A percentile compares a stretch with the other conserved stretches of the same genome.
These are phyloP conservation scores for Epizoanthus rinbou DNA, from an alignment of 92 coral and sea anemone genomes.

Conservation along the genomic window DNA sequence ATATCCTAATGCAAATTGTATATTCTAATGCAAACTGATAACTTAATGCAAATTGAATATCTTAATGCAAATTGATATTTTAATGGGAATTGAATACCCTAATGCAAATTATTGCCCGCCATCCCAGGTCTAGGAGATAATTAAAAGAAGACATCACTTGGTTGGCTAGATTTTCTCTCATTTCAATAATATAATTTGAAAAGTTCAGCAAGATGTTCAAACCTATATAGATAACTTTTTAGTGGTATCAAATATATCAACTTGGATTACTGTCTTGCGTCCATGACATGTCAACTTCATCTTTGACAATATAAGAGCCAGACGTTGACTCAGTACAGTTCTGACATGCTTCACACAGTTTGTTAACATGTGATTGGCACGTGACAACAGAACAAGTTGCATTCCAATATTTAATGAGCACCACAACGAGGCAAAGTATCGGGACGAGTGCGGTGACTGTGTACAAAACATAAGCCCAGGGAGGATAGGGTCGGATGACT, in stretches of 20 bases:
- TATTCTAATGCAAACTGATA: no score
- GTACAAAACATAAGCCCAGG: constrained; percentile 75
- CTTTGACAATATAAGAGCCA: constrained; percentile 13
- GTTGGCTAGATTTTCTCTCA: no score
- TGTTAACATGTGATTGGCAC: constrained; percentile 8
- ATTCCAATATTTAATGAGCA: constrained; percentile 39
- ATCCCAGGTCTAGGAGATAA: no score
- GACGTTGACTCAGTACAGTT: constrained; percentile 12
- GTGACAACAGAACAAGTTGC: constrained; percentile 18
- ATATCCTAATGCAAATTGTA: no score
- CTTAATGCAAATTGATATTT: no score
- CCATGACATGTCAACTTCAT: constrained; percentile 17
- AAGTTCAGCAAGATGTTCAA: no score
- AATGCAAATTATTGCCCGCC: no score
- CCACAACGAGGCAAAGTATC: constrained; percentile 54
- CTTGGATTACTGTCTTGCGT: constrained; percentile 6
- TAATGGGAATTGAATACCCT: no score
- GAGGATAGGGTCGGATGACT: constrained; percentile 65
- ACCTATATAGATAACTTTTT: no score
- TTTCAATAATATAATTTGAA: no score
- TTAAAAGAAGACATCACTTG: no score
- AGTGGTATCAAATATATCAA: constrained; percentile 4
- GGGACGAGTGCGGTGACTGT: constrained; percentile 55
- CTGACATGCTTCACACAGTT: constrained; percentile 21
- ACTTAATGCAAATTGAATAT: no score